Conservation (phyloP, 2,888 invertebrate species). For the Brachyptera risi region DNA sequence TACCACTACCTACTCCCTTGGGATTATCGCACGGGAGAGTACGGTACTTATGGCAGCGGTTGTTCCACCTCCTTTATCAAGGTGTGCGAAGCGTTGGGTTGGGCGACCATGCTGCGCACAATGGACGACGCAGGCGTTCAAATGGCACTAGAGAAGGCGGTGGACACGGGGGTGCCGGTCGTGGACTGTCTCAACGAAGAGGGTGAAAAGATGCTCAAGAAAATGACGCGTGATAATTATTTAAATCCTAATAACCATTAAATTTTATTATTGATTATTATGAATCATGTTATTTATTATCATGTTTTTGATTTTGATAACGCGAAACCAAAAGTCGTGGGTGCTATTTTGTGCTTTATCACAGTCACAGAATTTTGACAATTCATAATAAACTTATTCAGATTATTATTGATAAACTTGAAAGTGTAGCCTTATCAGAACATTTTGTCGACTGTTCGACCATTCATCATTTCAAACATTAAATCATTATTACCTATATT, state of each 20-base stretch:
- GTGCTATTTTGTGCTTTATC: no score
- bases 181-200: constrained; percentile 54
- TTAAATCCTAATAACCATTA: constrained; percentile 10
- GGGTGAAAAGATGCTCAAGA: constrained; percentile 33
- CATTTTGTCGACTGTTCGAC: no score
- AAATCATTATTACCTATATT: no score
- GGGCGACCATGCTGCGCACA: constrained; percentile 60
- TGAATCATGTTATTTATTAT: no score
- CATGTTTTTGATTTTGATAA: no score
- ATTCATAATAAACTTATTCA: no score
- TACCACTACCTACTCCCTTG: constrained; percentile 75
- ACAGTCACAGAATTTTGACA: no score
- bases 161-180: constrained; percentile 53
- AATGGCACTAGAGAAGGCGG: constrained; percentile 57
- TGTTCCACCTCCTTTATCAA: constrained; percentile 64
- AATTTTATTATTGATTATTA: no score
- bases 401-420: no score
- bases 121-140: constrained; percentile 59
- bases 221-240: constrained; percentile 4
- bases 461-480: no score
- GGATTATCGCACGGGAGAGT: constrained; percentile 81
- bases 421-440: no score
- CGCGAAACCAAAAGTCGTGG: no score
- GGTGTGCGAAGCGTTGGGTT: constrained; percentile 63
- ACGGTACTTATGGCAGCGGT: constrained; percentile 59